phyloP scores from a whole-genome alignment of 2,888 invertebrate species.

The Parnassius apollo region DNA sequence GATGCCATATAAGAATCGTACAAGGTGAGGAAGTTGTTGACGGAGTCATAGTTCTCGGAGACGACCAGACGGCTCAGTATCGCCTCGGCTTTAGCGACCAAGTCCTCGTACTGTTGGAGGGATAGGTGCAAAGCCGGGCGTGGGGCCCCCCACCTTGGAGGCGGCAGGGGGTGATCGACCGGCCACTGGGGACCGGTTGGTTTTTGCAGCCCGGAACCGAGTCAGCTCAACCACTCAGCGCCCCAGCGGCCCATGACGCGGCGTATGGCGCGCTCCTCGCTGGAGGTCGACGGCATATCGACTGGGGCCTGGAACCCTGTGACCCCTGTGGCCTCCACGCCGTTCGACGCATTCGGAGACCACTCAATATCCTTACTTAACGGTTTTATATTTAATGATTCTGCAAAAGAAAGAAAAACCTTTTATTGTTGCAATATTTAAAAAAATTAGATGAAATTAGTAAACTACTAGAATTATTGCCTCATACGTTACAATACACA shows the following conservation, averaged over 20 bases:
- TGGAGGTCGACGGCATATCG: conserved; percentile 60
- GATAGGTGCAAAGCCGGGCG: conserved; percentile 86
- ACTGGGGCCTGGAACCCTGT: conserved; percentile 51
- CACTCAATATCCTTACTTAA: conserved; percentile 75
- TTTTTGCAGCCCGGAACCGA: conserved; percentile 82
- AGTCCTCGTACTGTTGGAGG: conserved; percentile 89
- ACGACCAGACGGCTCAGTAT: conserved; percentile 91
- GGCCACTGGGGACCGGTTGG: conserved; percentile 62
- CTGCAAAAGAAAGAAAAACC: conserved; percentile 46
- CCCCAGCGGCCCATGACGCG: conserved; percentile 92
- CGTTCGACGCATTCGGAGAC: conserved; percentile 67
- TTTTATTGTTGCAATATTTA: too few species aligned
- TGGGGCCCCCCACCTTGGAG: conserved; percentile 71
- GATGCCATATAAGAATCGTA: conserved; percentile 85
- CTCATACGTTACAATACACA: too few species aligned
- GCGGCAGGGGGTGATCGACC: conserved; percentile 73
- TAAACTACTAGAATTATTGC: too few species aligned
- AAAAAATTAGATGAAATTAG: too few species aligned
- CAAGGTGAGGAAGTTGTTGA: conserved; percentile 90
- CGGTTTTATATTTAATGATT: conserved; percentile 80
- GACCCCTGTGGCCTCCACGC: conserved; percentile 70
- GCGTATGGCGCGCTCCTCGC: conserved; percentile 72
- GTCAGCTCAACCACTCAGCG: conserved; percentile 98
- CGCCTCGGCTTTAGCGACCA: conserved; percentile 91
- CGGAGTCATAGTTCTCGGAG: conserved; percentile 93